These are phyloP conservation scores for Centropyge bicolor DNA, from an alignment of 2,797 vertebrate genomes.

Conservation along the genomic window DNA sequence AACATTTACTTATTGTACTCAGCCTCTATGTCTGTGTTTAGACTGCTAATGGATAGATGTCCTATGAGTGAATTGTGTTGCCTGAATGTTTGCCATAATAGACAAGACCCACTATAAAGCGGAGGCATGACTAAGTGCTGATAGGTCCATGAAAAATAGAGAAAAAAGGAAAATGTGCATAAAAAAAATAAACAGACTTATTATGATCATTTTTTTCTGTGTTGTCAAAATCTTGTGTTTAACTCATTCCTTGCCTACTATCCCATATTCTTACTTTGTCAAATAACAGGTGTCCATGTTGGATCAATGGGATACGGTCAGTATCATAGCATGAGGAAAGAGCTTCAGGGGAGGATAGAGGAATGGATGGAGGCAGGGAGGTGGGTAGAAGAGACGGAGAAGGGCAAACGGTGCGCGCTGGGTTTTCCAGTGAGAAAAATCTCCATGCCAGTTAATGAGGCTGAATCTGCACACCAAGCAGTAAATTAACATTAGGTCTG, in stretches of 20 bases:
- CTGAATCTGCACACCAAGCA: constrained; percentile 43
- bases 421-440: constrained; percentile 19
- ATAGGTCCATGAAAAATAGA: background rate
- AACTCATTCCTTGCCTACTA: background rate
- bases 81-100: constrained; percentile 9
- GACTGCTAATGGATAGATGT: constrained; percentile 14
- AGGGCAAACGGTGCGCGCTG: background rate
- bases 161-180: background rate
- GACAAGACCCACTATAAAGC: background rate
- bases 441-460: constrained; percentile 46
- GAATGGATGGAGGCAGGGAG: background rate
- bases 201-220: background rate
- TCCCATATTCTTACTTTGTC: background rate
- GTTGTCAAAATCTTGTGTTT: background rate
- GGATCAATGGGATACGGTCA: constrained; percentile 28
- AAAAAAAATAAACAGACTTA: background rate
- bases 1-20: constrained; percentile 31
- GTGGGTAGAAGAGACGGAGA: background rate
- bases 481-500: constrained; percentile 45
- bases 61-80: constrained; percentile 1
- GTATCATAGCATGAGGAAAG: constrained; percentile 1
- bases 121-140: background rate
- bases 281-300: constrained; percentile 11
- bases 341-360: background rate
- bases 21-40: constrained; percentile 9